phyloP scores from a whole-genome alignment of 2,113 vertebrate genomes.

The Tachysurus fulvidraco region DNA sequence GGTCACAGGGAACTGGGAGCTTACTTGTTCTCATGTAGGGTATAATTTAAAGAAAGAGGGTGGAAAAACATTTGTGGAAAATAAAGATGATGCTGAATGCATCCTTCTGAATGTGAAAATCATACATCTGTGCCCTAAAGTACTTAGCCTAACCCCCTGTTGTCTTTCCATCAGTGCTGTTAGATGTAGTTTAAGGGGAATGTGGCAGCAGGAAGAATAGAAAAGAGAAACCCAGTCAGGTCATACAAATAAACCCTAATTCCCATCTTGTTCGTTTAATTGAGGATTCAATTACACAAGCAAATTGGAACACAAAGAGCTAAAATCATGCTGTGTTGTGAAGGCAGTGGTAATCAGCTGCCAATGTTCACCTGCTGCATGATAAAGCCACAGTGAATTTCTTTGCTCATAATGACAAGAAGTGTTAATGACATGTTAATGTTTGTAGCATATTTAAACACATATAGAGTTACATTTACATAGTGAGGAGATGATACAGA shows the following conservation, averaged over 20 bases:
- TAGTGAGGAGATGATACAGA: not conserved
- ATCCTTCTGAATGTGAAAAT: not conserved
- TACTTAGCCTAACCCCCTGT: not conserved
- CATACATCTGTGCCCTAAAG: not conserved
- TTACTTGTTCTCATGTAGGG: not conserved
- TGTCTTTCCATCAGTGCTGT: not conserved
- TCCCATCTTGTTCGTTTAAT: not conserved
- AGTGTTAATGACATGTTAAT: not conserved
- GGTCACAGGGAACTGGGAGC: too few species aligned
- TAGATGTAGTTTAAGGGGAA: constrained; percentile 22
- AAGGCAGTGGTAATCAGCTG: not conserved
- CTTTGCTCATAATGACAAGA: not conserved
- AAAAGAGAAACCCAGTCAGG: not conserved
- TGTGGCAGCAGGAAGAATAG: not conserved
- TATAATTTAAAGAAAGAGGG: not conserved
- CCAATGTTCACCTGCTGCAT: not conserved
- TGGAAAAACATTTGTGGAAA: not conserved
- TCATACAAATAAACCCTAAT: not conserved
- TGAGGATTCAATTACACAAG: not conserved
- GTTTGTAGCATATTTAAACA: not conserved
- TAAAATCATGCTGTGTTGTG: not conserved
- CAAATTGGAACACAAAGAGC: not conserved
- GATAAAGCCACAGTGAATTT: not conserved
- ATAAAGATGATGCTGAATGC: not conserved
- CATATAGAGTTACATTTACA: not conserved